These are phyloP conservation scores for Notothenia rossii DNA, from an alignment of 2,113 vertebrate genomes.

Conservation along the genomic window DNA sequence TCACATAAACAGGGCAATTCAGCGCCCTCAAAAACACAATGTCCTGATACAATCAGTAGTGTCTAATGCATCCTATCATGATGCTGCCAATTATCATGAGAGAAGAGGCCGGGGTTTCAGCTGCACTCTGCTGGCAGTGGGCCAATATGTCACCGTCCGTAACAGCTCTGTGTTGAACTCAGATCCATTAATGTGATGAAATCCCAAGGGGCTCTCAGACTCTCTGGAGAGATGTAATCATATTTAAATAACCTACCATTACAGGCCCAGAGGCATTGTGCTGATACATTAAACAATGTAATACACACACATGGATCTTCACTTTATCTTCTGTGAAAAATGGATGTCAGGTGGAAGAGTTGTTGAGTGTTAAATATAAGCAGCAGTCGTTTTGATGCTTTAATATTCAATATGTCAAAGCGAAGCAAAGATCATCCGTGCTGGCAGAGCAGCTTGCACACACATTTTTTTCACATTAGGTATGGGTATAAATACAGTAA, in stretches of 20 bases:
- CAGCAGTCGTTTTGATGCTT: conserved; percentile 10
- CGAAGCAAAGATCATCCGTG: neutral
- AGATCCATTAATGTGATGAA: conserved; percentile 47
- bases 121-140: conserved; percentile 19
- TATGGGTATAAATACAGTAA: conserved; percentile 28
- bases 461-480: conserved; percentile 15
- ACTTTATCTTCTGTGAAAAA: neutral
- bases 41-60: conserved; percentile 58
- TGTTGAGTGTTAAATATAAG: conserved; percentile 4
- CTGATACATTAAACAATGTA: conserved; percentile 17
- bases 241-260: conserved; percentile 27
- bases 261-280: conserved; percentile 15
- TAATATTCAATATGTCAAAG: conserved; percentile 18
- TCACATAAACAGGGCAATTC: conserved; percentile 6
- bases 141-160: conserved; percentile 45
- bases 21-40: conserved; percentile 25
- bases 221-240: conserved; percentile 27
- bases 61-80: conserved; percentile 72
- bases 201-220: conserved; percentile 10
- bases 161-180: conserved; percentile 39
- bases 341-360: neutral
- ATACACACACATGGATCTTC: neutral
- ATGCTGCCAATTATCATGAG: conserved; percentile 60
- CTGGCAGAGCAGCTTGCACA: conserved; percentile 30
- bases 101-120: conserved; percentile 51